A percentile compares a stretch with the other conserved stretches of the same genome.
These are phyloP conservation scores for Galeopterus variegatus DNA, from an alignment of 2,113 vertebrate species.

Conservation along the genomic window DNA sequence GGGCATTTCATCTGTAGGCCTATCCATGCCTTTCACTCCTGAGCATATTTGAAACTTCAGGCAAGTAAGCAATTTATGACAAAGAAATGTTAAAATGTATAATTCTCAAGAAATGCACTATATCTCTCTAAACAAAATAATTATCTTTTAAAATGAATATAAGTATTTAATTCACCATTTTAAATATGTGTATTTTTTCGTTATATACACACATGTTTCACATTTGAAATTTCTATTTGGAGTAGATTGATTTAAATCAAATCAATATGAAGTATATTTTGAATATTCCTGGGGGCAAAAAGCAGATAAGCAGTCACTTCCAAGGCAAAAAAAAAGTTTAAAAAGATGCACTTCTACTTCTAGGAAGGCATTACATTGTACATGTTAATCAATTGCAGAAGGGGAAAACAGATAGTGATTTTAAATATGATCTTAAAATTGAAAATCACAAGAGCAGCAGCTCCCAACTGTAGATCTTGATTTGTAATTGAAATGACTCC, in stretches of 20 bases:
- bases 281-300: not conserved
- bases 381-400: not conserved
- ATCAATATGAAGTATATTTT: not conserved
- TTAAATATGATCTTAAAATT: not conserved
- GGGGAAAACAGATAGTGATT: not conserved
- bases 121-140: not conserved
- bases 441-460: not conserved
- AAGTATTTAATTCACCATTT: not conserved
- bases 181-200: not conserved
- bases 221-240: not conserved
- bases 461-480: not conserved
- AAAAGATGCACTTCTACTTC: not conserved
- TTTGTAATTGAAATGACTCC: not conserved
- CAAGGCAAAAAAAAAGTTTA: not conserved
- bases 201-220: not conserved
- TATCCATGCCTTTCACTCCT: not conserved
- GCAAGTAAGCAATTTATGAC: not conserved
- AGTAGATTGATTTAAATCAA: constrained; percentile 31
- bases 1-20: not conserved
- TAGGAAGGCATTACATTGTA: not conserved
- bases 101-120: not conserved
- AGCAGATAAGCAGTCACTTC: not conserved
- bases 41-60: not conserved
- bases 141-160: not conserved
- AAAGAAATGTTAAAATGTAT: not conserved